These are phyloP conservation scores for Lutra lutra DNA, from an alignment of 2,797 vertebrate species.

Conservation along the genomic window DNA sequence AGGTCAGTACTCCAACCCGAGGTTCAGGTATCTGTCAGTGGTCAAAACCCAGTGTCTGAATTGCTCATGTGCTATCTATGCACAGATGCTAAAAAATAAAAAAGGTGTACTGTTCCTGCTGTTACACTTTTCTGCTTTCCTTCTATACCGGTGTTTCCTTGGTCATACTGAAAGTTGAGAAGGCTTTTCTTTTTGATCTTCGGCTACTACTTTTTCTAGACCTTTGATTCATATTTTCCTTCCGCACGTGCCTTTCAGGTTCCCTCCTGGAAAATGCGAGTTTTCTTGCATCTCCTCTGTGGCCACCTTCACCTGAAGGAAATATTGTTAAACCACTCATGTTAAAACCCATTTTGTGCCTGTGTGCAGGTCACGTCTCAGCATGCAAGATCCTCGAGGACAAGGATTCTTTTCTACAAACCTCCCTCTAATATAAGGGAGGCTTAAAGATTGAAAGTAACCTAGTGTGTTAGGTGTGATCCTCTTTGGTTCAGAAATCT, in stretches of 20 bases:
- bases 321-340: neutral
- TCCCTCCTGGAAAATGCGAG: neutral
- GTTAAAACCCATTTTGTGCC: neutral
- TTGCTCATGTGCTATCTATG: neutral
- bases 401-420: neutral
- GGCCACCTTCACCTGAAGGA: neutral
- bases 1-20: neutral
- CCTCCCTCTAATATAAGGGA: neutral
- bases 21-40: neutral
- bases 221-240: constrained; percentile 15
- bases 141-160: neutral
- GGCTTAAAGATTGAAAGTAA: constrained; percentile 21
- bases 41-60: neutral
- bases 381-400: neutral
- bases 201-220: neutral
- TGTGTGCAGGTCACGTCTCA: neutral
- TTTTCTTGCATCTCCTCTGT: neutral
- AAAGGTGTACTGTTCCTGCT: neutral
- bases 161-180: neutral
- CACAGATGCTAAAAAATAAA: neutral
- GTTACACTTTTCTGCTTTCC: neutral
- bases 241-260: neutral
- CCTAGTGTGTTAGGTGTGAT: neutral
- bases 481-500: neutral
- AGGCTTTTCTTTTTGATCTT: neutral